Base-by-base conservation (phyloP, 2,797 vertebrate species). In the Bradypus variegatus region DNA sequence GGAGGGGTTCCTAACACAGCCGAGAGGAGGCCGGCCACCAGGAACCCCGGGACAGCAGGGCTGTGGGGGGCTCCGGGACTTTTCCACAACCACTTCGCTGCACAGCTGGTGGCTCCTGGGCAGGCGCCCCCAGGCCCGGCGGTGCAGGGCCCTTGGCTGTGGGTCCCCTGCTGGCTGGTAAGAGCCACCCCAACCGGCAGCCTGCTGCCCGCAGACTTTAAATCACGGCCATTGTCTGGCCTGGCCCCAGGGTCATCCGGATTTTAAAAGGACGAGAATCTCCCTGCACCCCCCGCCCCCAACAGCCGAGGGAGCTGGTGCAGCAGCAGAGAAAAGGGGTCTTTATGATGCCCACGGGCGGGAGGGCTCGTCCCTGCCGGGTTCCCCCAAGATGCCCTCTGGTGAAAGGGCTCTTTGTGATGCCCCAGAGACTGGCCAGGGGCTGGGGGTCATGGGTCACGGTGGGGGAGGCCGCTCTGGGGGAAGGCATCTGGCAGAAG, bases 321-420 rank as follows among this genome's bases (percentile, higher is more conserved):
- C 6, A 19, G 91, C 41, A 60, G 21, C 70, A 93, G 84, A 96
- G 89, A 96, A 96, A 95, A 67, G 62, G 95, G 93, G 91, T 95
- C 92, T 96, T 96, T 95, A 95, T 96, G 95, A 95, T 94, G 95
- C 94, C 94, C 91, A 77, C 18, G 8, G 89, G 92, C 92, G 75
- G 62, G 78, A 86, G 93, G 89, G 83, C 38, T 1, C 0, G 5
- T 85, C 90, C 72, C 70, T 76, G 70, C 90, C 31, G 50, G 7
- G 88, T 67, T 33, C 78, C 93, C 88, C 58, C n/a, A 85, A 89
- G n/a, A 88, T 93, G 82, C 67, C 72, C 65, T 89, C 82, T 96
- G 93, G 72, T 96, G 87, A 96, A 96, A 96, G 90, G 72, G 55
- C 85, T 58, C 88, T 95, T 95, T 95, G 95, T 96, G 89, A 41